These are phyloP conservation scores for Agrilus planipennis DNA, from an alignment of 1,140 invertebrate species.

Conservation along the genomic window DNA sequence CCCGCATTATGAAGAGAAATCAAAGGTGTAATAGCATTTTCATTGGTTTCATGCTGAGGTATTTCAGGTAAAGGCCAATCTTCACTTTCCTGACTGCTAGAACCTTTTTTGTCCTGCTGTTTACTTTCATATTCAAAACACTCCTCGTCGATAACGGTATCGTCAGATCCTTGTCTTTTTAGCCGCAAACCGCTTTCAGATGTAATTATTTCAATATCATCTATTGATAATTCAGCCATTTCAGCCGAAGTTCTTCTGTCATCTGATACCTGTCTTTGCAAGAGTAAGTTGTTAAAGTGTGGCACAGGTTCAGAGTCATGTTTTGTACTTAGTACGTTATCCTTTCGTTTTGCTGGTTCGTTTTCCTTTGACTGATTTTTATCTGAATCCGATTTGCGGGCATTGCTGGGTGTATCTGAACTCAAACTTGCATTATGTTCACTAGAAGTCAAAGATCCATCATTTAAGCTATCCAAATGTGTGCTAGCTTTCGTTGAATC, in stretches of 20 bases:
- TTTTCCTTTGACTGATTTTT: constrained; percentile 19
- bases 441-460: constrained; percentile 69
- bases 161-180: constrained; percentile 31
- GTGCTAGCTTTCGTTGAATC: constrained; percentile 71
- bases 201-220: constrained; percentile 41
- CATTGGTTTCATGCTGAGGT: constrained; percentile 34
- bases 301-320: constrained; percentile 21
- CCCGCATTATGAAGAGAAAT: constrained; percentile 30
- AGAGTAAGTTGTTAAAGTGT: constrained; percentile 25
- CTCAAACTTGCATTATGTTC: constrained; percentile 75
- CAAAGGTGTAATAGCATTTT: constrained; percentile 12
- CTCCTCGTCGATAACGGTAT: constrained; percentile 34
- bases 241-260: constrained; percentile 68
- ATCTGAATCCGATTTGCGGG: constrained; percentile 42
- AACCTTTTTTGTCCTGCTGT: constrained; percentile 25
- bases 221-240: constrained; percentile 68
- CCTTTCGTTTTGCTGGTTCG: constrained; percentile 15
- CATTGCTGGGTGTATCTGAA: constrained; percentile 61
- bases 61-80: constrained; percentile 58
- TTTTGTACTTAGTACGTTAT: constrained; percentile 20
- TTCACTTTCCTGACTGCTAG: constrained; percentile 53
- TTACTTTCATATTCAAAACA: constrained; percentile 21
- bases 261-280: constrained; percentile 49
- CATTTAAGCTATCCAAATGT: constrained; percentile 67
- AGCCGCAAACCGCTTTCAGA: constrained; percentile 30